Conservation (phyloP, 2,113 vertebrate genomes). For the Engraulis encrasicolus region DNA sequence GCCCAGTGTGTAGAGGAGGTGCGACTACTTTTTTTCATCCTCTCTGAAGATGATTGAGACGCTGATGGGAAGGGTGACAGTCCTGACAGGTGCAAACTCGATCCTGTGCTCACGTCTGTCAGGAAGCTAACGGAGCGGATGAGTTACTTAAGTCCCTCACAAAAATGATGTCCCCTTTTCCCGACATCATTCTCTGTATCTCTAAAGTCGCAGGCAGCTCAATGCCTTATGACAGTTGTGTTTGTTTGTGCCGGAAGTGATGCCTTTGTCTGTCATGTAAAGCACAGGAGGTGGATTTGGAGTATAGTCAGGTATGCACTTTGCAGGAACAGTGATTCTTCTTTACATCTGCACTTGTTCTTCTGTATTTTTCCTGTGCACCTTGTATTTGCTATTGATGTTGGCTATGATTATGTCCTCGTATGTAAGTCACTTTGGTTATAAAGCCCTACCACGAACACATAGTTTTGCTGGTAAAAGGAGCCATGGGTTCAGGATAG, state of each 20-base stretch:
- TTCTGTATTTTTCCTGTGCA: too few relatives aligned
- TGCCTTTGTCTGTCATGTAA: not conserved
- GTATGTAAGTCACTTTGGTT: too few relatives aligned
- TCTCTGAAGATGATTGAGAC: slow-evolving; percentile 18
- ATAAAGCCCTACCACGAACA: not conserved
- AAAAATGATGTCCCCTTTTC: not conserved
- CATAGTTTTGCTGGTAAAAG: not conserved
- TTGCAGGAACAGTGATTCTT: not conserved
- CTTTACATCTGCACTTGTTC: too few relatives aligned
- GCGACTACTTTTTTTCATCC: not conserved
- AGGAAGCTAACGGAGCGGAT: not conserved
- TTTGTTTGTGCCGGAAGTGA: not conserved
- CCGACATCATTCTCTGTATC: not conserved
- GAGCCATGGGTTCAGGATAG: not conserved
- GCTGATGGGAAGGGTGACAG: slow-evolving; percentile 37
- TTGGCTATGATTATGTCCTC: too few relatives aligned
- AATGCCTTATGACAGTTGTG: not conserved
- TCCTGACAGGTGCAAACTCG: slow-evolving; percentile 41
- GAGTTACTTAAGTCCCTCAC: not conserved
- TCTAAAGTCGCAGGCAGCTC: not conserved
- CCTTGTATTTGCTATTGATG: too few relatives aligned
- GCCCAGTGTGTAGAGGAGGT: not conserved
- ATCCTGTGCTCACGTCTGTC: slow-evolving; percentile 30
- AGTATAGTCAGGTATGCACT: not conserved
- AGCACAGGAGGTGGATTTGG: not conserved